Percentiles rank a stretch among this genome's conserved stretches.
Evolutionary conservation across 2,113 vertebrate genomes (phyloP).

Genomic region (Dendropsophus ebraccatus): DNA sequence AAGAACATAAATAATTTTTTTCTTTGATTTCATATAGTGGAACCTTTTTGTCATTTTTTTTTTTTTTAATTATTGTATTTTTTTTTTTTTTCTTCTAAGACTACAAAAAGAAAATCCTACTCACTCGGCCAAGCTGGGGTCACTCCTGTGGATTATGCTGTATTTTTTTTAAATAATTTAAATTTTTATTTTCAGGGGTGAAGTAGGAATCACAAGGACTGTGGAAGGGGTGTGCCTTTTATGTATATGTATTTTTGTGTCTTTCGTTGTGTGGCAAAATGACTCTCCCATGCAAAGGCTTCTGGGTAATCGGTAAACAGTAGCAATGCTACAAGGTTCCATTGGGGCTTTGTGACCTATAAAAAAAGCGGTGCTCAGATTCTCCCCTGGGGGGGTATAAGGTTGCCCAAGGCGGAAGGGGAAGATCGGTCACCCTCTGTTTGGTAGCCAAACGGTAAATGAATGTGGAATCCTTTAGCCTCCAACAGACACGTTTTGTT

Average conservation of each 20-base stretch:
- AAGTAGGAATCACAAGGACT: slow-evolving; percentile 24
- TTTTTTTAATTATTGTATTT: too few species aligned
- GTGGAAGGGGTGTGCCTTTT: slow-evolving; percentile 49
- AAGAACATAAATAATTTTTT: slow-evolving; percentile 9
- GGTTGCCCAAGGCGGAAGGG: not conserved
- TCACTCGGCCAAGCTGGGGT: slow-evolving; percentile 12
- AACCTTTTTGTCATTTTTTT: slow-evolving; percentile 13
- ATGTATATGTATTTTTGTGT: slow-evolving; percentile 42
- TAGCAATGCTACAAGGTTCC: not conserved
- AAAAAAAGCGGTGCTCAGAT: not conserved
- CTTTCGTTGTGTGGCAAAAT: slow-evolving; percentile 37
- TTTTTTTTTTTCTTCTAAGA: slow-evolving; percentile 1
- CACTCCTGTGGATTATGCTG: slow-evolving; percentile 6
- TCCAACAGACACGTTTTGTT: slow-evolving; percentile 42
- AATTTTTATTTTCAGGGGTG: slow-evolving; percentile 1
- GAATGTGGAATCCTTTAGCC: slow-evolving; percentile 40
- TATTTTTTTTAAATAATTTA: not conserved
- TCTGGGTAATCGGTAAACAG: slow-evolving; percentile 32
- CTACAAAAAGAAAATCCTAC: slow-evolving; percentile 27
- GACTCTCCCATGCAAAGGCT: slow-evolving; percentile 36
- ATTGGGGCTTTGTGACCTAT: not conserved
- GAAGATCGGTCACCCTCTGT: not conserved
- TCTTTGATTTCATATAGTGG: slow-evolving; percentile 33
- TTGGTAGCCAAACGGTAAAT: slow-evolving; percentile 42
- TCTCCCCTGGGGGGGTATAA: not conserved